Conservation (phyloP, 1,140 invertebrate genomes). For the Rhopalosiphum maidis region DNA sequence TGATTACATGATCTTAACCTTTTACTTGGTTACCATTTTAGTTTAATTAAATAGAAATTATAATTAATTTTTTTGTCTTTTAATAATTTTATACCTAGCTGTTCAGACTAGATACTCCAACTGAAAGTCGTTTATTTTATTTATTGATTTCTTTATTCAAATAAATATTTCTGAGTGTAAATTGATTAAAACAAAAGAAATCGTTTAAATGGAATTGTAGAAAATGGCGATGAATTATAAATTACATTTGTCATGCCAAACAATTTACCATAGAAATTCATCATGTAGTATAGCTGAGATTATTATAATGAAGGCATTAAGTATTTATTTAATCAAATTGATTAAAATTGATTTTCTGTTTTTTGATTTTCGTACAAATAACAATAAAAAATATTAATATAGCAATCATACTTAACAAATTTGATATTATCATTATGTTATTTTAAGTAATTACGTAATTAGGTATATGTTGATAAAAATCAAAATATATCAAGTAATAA, state of each 20-base stretch:
- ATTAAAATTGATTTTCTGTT: background rate
- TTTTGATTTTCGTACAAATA: background rate
- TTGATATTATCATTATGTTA: background rate
- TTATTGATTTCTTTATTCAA: background rate
- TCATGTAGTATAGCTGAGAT: too few species aligned
- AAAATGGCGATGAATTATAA: background rate
- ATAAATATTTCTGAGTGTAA: background rate
- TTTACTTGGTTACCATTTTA: too few species aligned
- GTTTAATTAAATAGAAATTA: too few species aligned
- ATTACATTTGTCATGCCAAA: background rate
- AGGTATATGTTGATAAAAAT: background rate
- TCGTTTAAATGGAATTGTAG: background rate
- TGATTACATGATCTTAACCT: background rate
- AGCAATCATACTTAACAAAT: background rate
- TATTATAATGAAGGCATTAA: too few species aligned
- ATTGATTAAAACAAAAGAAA: conserved; percentile 22
- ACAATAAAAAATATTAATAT: background rate
- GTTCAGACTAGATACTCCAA: background rate
- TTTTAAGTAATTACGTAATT: too few species aligned
- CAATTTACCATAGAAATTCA: background rate
- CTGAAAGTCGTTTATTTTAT: background rate
- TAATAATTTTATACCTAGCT: too few species aligned
- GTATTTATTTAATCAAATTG: background rate
- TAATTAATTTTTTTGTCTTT: background rate
- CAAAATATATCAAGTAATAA: background rate